A percentile compares a stretch with the other conserved stretches of the same genome.
Conservation (phyloP, 2,113 vertebrate genomes). For the Dascyllus trimaculatus region DNA sequence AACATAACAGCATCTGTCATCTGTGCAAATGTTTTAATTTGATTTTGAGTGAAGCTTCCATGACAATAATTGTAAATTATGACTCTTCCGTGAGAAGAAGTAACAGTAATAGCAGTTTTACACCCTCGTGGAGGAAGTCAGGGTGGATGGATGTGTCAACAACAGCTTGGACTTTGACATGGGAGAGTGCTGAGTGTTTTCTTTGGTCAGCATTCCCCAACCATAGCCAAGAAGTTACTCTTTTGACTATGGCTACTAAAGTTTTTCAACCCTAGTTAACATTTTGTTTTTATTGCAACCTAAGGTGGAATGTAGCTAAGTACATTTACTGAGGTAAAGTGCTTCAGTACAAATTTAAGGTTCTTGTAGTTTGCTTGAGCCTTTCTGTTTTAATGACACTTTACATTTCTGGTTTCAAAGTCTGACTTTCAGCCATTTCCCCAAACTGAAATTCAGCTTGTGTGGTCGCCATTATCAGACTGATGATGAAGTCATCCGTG, state of each 20-base stretch:
- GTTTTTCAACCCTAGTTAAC: slow-evolving; percentile 2
- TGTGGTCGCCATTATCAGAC: too few species aligned
- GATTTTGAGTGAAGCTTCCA: not conserved
- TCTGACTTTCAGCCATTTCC: too few species aligned
- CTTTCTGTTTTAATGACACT: too few species aligned
- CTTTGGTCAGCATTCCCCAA: not conserved
- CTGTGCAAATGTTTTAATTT: not conserved
- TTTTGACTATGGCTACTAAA: not conserved
- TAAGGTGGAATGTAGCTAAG: not conserved
- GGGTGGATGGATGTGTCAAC: slow-evolving; percentile 14
- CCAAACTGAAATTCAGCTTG: too few species aligned
- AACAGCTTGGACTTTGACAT: slow-evolving; percentile 8
- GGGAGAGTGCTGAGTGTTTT: slow-evolving; percentile 20
- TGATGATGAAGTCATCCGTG: too few species aligned
- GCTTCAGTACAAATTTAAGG: too few species aligned
- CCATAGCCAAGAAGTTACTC: not conserved
- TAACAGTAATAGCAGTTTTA: not conserved
- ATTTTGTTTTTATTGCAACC: not conserved
- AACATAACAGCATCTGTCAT: not conserved
- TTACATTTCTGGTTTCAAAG: too few species aligned
- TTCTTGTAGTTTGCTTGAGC: too few species aligned
- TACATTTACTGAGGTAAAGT: too few species aligned
- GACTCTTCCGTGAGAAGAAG: not conserved
- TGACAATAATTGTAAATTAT: not conserved
- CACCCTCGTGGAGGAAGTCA: not conserved